phyloP scores from a whole-genome alignment of 2,888 invertebrate genomes.

The Lingula anatina region DNA sequence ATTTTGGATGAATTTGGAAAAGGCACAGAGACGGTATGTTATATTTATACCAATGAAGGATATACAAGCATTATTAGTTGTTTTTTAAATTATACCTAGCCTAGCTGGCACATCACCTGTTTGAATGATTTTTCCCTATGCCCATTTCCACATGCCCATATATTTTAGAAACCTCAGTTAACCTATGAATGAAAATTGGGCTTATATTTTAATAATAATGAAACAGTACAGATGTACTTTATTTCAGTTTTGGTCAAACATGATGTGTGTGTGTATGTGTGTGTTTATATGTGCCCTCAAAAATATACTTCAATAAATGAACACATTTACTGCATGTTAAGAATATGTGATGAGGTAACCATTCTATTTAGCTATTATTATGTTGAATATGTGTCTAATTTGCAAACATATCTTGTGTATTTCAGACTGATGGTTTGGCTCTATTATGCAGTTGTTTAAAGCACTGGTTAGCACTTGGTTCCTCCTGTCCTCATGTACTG shows the following conservation, averaged over 20 bases:
- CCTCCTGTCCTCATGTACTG: slow-evolving; percentile 68
- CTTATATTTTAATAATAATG: background rate
- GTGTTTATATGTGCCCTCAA: background rate
- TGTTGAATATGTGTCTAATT: background rate
- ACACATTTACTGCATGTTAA: background rate
- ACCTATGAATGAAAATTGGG: background rate
- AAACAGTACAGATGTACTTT: background rate
- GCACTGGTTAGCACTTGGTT: slow-evolving; percentile 61
- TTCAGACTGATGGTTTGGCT: slow-evolving; percentile 69
- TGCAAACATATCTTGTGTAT: slow-evolving; percentile 11
- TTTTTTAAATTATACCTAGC: background rate
- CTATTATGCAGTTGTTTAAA: slow-evolving; percentile 67
- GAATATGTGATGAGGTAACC: background rate
- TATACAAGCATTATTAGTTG: background rate
- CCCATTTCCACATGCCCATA: background rate
- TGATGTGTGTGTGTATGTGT: background rate
- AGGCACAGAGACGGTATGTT: slow-evolving; percentile 62
- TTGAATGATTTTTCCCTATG: background rate
- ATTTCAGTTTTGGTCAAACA: background rate
- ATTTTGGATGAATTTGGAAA: slow-evolving; percentile 87
- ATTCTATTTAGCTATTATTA: too few species aligned
- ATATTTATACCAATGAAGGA: background rate
- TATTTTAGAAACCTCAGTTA: background rate
- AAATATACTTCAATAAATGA: background rate
- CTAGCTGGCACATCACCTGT: background rate